phyloP scores from a whole-genome alignment of 1,140 invertebrate species.

The Lepidostoma basale region DNA sequence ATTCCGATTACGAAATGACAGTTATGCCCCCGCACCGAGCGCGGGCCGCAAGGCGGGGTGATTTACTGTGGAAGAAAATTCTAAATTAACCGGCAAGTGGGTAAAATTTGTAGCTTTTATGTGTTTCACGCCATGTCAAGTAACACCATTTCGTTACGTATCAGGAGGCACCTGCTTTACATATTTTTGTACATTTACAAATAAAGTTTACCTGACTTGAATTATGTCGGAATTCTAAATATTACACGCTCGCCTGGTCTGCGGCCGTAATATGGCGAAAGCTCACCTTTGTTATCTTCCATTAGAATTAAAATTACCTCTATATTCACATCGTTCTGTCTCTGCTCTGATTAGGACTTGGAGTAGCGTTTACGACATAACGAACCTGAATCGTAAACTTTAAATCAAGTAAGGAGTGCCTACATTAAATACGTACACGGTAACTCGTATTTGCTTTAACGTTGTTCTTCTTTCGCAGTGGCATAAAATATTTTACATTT shows the following conservation, averaged over 20 bases:
- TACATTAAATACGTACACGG: no score
- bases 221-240: constrained; percentile 35
- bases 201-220: constrained; percentile 33
- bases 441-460: no score
- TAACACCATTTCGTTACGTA: constrained; percentile 35
- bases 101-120: constrained; percentile 37
- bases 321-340: no score
- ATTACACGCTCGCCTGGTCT: constrained; percentile 31
- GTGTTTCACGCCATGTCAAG: constrained; percentile 34
- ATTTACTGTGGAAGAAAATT: constrained; percentile 33
- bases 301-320: no score
- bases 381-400: no score
- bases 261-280: constrained; percentile 7
- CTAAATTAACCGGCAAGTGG: constrained; percentile 34
- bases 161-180: constrained; percentile 37
- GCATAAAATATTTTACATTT: no score
- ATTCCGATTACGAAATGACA: constrained; percentile 37
- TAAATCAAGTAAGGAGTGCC: no score
- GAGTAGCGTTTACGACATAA: no score
- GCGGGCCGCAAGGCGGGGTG: constrained; percentile 15
- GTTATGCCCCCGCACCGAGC: constrained; percentile 8
- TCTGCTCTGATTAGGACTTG: no score
- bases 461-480: no score
- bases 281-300: constrained; percentile 7
- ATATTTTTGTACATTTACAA: constrained; percentile 37